Conservation (phyloP, 2,113 vertebrate species). For the Meleagris gallopavo region DNA sequence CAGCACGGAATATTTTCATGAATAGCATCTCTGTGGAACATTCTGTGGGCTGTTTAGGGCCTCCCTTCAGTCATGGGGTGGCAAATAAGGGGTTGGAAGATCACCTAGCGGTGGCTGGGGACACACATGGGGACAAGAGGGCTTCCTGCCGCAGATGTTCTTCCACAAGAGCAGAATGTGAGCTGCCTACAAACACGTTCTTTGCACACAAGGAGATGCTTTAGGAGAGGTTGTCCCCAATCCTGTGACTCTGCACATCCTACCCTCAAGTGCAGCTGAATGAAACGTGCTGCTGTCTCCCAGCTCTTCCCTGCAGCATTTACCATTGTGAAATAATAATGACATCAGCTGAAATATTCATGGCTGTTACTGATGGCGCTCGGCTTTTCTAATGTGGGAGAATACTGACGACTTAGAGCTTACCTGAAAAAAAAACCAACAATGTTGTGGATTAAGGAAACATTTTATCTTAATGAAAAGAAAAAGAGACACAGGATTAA, state of each 20-base stretch:
- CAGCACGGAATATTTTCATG: constrained; percentile 30
- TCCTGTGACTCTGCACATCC: background rate
- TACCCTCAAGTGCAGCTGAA: background rate
- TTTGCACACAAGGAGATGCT: background rate
- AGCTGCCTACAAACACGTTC: background rate
- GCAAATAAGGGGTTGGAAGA: background rate
- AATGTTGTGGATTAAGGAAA: background rate
- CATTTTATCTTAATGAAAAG: constrained; percentile 26
- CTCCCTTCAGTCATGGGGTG: background rate
- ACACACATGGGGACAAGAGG: background rate
- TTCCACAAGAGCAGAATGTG: background rate
- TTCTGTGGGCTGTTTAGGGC: background rate
- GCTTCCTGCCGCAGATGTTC: background rate
- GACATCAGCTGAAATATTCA: constrained; percentile 10
- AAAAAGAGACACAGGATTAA: background rate
- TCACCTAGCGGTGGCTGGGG: background rate
- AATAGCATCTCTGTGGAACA: constrained; percentile 61
- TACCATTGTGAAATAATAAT: background rate
- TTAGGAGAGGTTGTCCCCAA: background rate
- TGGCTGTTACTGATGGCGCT: background rate
- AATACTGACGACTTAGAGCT: background rate
- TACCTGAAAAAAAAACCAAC: background rate
- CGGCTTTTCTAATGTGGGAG: background rate
- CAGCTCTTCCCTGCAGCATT: background rate
- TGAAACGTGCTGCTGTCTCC: fast-evolving